Conservation (phyloP, 2,113 vertebrate genomes). For the Alectura lathami region DNA sequence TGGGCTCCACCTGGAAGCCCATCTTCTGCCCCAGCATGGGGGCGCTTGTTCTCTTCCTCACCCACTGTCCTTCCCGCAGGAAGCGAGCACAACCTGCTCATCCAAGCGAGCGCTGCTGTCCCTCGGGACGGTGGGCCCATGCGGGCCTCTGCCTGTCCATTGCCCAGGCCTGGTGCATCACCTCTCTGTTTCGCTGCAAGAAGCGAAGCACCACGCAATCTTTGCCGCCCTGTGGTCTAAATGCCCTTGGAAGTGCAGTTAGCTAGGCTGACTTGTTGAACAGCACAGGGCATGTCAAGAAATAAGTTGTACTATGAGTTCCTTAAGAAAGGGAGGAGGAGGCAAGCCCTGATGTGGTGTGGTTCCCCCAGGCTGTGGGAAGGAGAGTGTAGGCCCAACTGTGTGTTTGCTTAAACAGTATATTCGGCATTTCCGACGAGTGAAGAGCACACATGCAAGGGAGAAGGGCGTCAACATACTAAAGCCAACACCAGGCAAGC, state of each 20-base stretch:
- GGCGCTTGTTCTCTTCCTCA: background rate
- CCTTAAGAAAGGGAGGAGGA: background rate
- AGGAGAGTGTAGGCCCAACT: background rate
- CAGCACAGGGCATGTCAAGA: fast-evolving
- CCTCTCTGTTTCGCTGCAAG: background rate
- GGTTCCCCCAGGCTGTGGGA: background rate
- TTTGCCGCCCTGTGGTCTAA: slow-evolving; percentile 17
- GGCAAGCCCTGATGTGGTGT: background rate
- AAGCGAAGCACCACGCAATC: background rate
- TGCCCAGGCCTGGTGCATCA: background rate
- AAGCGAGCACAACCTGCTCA: background rate
- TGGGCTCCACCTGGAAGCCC: slow-evolving; percentile 24
- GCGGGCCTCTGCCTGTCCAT: fast-evolving
- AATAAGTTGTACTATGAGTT: background rate
- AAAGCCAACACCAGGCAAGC: background rate
- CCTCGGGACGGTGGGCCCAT: background rate
- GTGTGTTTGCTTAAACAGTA: background rate
- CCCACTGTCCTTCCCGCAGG: background rate
- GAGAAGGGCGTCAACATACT: background rate
- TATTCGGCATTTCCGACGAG: background rate
- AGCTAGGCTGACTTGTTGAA: background rate
- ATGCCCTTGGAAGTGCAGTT: background rate
- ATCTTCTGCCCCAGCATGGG: background rate
- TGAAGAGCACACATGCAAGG: background rate
- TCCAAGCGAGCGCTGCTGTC: background rate